Evolutionary conservation across 2,113 vertebrate genomes (phyloP), one percentile per base, ranked within the genome.

Genomic region (Pyrgilauda ruficollis): DNA sequence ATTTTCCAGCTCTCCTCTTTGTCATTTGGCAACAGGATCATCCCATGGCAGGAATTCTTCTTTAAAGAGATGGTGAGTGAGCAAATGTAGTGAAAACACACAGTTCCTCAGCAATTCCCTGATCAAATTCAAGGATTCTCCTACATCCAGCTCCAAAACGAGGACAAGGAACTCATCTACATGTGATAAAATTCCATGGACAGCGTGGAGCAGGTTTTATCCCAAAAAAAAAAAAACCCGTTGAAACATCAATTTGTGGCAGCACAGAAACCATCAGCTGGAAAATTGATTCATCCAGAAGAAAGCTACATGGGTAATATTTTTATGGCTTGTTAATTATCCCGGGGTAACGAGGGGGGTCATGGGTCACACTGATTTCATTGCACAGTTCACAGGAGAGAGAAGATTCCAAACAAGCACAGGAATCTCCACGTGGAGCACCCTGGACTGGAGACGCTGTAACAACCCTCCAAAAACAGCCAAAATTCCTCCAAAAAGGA

Each of bases 321-420:
- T 61, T 59, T 74, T 90, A 94, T 90, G 96, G 96, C 94, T 96
- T 73, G 10, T 78, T 75, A 43, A 87, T 22, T 23, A 53, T 68
- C 68, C 70, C 1, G 0, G 87, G 77, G 18, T 44, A 37, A 67
- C 0, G 3, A 11, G n/a, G 18, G 18, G 68, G 15, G 12, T 50
- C 17, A 8, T 12, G 70, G 78, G 63, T 76, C 78, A 83, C 78
- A 68, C 55, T 47, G 55, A 89, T 37, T 83, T 89, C 77, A 93
- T 78, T 64, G 85, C 92, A 90, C 85, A 35, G 73, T 26, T 83
- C 76, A 80, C 24, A 35, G 79, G 37, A 66, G 46, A 39, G 55
- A n/a, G 87, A 6, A 28, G 78, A 89, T 68, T 46, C 92, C 84
- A 10, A n/a, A 8, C 19, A 43, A 12, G 19, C 6, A 19, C 1